Conservation (phyloP, 2,113 vertebrate species). For the Takifugu bimaculatus region DNA sequence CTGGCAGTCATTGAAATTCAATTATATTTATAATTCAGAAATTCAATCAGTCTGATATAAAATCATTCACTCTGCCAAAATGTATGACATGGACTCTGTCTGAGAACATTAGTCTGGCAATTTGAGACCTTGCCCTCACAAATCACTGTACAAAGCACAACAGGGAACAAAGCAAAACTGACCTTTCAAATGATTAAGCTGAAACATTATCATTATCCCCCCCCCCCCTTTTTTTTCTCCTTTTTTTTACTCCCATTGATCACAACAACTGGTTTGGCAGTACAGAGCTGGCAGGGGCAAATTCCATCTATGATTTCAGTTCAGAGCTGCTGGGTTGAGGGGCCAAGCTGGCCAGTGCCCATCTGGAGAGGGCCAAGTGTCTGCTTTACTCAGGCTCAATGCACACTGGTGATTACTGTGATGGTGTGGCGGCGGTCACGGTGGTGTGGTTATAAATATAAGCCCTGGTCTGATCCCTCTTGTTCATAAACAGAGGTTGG, state of each 20-base stretch:
- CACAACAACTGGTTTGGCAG: constrained; percentile 77
- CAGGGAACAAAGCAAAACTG: constrained; percentile 68
- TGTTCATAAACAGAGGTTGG: constrained; percentile 77
- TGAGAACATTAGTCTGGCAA: constrained; percentile 58
- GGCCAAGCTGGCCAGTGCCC: constrained; percentile 80
- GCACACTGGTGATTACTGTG: constrained; percentile 78
- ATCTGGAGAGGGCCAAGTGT: constrained; percentile 76
- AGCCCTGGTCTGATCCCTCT: constrained; percentile 76
- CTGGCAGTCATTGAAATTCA: constrained; percentile 47
- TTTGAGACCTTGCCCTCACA: constrained; percentile 61
- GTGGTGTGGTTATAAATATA: constrained; percentile 85
- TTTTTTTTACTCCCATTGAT: constrained; percentile 41
- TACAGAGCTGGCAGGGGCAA: constrained; percentile 75
- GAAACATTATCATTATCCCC: constrained; percentile 70
- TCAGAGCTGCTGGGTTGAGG: constrained; percentile 65
- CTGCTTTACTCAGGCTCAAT: constrained; percentile 78
- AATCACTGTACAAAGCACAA: constrained; percentile 60
- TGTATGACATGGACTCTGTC: constrained; percentile 42
- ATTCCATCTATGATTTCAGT: constrained; percentile 78
- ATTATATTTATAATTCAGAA: neutral
- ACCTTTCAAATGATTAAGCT: constrained; percentile 73
- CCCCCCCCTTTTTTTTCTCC: constrained; percentile 26
- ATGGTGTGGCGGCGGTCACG: constrained; percentile 76
- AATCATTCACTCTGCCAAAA: constrained; percentile 54
- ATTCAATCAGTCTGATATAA: constrained; percentile 46